Base-by-base conservation (phyloP, 2,113 vertebrate species). In the Eublepharis macularius region DNA sequence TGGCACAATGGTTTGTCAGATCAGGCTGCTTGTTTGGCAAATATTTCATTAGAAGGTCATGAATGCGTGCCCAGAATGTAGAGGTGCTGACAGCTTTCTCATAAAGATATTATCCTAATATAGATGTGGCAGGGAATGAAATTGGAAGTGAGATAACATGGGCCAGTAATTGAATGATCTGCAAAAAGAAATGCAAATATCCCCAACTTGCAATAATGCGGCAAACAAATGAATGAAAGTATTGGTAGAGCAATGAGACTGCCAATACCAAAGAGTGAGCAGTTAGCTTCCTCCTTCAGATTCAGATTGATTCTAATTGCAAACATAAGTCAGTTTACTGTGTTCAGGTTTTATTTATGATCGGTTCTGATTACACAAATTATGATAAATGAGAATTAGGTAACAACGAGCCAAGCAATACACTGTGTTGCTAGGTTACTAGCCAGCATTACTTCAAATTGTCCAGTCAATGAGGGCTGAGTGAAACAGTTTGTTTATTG, bases 341-440 rank as follows among this genome's bases (percentile, higher is more conserved):
- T 94, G 92, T 94, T 92, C 87, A 90, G 92, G 92, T 93, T 95
- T 96, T 96, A 96, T 96, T 96, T 96, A 95, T 94, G 92, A 96
- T 96, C 92, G 92, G 74, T 91, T 95, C 92, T 97, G 95, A 96
- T 96, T 96, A 95, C 94, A 95, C 91, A 96, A 96, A 97, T 96
- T 94, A 95, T 96, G 94, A 96, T 94, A 97, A 96, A 97, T 95
- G 95, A 92, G 94, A 94, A 95, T 95, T 91, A 90, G 92, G 81
- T 89, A 95, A 90, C 95, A 96, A 96, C 88, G 86, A 93, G 91
- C 90, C 91, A 87, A 91, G 92, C 93, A 93, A 94, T 96, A 89
- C 95, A 91, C 81, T 90, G 68, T 90, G 96, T 97, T 97, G 96
- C 97, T 96, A 97, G 94, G 96, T 92, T 96, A 97, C 96, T 90